Conservation (phyloP, 2,888 invertebrate species). For the Drosophila koepferae region DNA sequence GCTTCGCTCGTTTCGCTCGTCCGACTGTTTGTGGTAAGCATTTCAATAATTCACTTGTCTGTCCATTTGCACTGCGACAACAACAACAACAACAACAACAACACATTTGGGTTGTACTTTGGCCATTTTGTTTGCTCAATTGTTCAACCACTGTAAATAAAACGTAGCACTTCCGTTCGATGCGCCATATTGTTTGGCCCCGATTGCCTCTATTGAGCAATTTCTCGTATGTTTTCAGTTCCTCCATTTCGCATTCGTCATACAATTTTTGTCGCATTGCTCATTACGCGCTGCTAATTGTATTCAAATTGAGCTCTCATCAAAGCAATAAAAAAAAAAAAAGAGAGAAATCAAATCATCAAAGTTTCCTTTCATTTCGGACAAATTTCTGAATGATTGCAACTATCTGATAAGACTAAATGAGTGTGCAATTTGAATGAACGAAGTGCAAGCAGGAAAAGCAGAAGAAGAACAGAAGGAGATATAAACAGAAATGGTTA, state of each 20-base stretch:
- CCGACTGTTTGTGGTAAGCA: conserved; percentile 25
- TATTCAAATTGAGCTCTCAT: background rate
- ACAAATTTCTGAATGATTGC: background rate
- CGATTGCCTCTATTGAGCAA: conserved; percentile 62
- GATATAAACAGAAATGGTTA: background rate
- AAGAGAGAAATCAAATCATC: background rate
- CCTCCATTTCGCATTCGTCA: conserved; percentile 4
- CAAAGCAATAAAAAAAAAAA: background rate
- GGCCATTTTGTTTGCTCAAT: conserved; percentile 62
- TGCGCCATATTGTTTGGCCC: conserved; percentile 62
- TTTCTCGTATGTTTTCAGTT: conserved; percentile 61
- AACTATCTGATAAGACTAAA: background rate
- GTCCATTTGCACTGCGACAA: conserved; percentile 34
- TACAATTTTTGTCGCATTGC: conserved; percentile 2
- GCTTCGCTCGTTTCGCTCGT: background rate
- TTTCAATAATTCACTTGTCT: conserved; percentile 55
- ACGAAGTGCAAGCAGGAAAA: too few relatives aligned
- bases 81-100: background rate
- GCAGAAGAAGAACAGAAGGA: background rate
- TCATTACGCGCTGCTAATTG: conserved; percentile 3
- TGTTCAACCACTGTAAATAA: conserved; percentile 71
- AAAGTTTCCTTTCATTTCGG: background rate
- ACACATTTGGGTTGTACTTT: conserved; percentile 40
- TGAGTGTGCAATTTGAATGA: background rate
- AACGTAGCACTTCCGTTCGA: conserved; percentile 60